phyloP scores from a whole-genome alignment of 2,888 invertebrate species.

The Scaeva pyrastri region DNA sequence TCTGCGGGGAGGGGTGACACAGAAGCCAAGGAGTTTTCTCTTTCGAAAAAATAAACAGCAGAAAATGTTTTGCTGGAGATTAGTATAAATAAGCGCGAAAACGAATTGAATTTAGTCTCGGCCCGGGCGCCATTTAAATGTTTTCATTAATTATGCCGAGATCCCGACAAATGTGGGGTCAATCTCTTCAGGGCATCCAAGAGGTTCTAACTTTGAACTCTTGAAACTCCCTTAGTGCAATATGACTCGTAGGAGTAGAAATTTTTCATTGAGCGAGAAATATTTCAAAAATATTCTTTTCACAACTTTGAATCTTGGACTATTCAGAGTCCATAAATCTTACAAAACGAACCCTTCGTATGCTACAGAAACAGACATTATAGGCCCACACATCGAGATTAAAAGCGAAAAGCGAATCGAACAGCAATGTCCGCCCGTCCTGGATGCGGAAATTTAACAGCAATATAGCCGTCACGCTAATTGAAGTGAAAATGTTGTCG shows the following conservation, averaged over 20 bases:
- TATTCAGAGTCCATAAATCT: constrained; percentile 29
- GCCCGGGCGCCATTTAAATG: neutral
- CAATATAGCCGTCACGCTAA: constrained; percentile 48
- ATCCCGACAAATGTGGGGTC: no score
- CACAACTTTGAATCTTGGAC: neutral
- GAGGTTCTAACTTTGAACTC: no score
- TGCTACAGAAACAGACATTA: neutral
- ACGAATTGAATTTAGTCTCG: neutral
- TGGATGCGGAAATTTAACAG: constrained; percentile 36
- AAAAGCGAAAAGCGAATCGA: constrained; percentile 35
- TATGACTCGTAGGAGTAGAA: no score
- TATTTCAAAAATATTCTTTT: neutral
- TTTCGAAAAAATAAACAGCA: no score
- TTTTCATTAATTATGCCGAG: no score
- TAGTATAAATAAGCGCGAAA: no score
- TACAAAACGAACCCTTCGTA: constrained; percentile 11
- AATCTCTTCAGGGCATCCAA: no score
- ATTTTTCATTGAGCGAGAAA: no score
- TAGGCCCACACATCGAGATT: constrained; percentile 23
- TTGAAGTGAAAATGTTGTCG: constrained; percentile 54
- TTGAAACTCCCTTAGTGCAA: no score
- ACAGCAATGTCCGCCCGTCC: constrained; percentile 22
- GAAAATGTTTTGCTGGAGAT: no score
- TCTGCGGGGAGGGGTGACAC: neutral
- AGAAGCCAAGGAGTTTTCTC: no score